Base-by-base conservation (phyloP, 2,888 invertebrate genomes). In the Synergus laeviventris region DNA sequence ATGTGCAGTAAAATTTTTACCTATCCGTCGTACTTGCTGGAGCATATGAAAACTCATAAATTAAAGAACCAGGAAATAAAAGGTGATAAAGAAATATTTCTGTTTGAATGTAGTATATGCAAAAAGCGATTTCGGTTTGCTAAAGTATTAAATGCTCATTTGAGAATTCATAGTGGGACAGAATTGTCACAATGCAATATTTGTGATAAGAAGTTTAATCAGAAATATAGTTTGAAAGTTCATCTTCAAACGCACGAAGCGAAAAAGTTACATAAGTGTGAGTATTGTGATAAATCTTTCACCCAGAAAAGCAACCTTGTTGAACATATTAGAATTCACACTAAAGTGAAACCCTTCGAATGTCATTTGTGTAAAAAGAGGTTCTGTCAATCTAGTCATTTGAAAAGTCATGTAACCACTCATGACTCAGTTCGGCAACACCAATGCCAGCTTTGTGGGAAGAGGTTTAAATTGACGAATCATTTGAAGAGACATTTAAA, bases 161-260 rank as follows among this genome's bases (percentile, higher is more conserved):
- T 88, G 61, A 86, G 84, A 74, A 78, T 89, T 36, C 91, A 90
- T 74, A 88, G 86, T 0, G 90, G 89, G 0, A 87, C 88, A 64
- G 87, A 85, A 21, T 78, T 90, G 31, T 75, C 89, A n/a, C 86
- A 85, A 21, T 91, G 91, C 77, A 89, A 89, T 64, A 87, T 89
- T 78, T 91, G 91, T 81, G 88, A 91, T 77, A 91, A 91, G 78
- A 83, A 87, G n/a, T 91, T 91, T 74, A 86, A 86, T 18, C 87
- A 88, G 18, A 87, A 87, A 45, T 91, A 91, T 79, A 88, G 88
- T 77, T 76, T 91, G 11, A 90, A 91, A 76, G 84, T 87, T 59
- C 91, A 91, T 62, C 77, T 91, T 76, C 85, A 85, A 74, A 87
- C 86, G 45, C 91, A 91, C 79, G 87, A 87, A 66, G 75, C 83